Evolutionary conservation across 2,888 invertebrate species (phyloP).

Genomic region (Nebria salina): DNA sequence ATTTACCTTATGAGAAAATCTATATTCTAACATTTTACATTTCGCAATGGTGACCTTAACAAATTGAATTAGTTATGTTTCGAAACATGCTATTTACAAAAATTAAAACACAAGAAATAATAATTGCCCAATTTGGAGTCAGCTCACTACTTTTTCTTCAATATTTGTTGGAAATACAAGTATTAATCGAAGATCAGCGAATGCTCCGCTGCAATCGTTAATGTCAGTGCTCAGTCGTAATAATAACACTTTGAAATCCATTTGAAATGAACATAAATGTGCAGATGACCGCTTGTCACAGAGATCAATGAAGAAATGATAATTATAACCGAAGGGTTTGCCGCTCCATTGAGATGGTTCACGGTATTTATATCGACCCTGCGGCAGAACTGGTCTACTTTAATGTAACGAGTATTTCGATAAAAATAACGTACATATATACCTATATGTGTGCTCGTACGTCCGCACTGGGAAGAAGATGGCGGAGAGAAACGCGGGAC

Average conservation of each 20-base stretch:
- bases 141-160: neutral
- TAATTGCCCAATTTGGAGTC: no score
- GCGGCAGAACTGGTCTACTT: conserved; percentile 41
- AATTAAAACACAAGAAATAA: no score
- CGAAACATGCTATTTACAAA: no score
- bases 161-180: neutral
- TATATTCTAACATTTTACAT: no score
- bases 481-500: conserved; percentile 48
- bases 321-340: conserved; percentile 2
- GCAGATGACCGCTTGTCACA: neutral
- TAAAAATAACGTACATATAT: conserved; percentile 28
- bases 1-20: no score
- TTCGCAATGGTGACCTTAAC: no score
- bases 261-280: neutral
- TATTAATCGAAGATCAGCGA: neutral
- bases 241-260: neutral
- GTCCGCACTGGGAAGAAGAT: neutral
- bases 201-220: neutral
- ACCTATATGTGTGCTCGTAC: conserved; percentile 9
- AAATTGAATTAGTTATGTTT: no score
- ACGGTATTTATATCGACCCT: conserved; percentile 6
- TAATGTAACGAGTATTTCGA: conserved; percentile 39
- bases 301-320: neutral
- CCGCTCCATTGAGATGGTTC: conserved; percentile 8
- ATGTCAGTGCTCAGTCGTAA: neutral